Percentiles rank a stretch among this genome's conserved stretches.
These are phyloP conservation scores for Hydractinia symbiolongicarpus DNA, from an alignment of 30 jellyfish, hydroid and myxozoan species.

Conservation along the genomic window DNA sequence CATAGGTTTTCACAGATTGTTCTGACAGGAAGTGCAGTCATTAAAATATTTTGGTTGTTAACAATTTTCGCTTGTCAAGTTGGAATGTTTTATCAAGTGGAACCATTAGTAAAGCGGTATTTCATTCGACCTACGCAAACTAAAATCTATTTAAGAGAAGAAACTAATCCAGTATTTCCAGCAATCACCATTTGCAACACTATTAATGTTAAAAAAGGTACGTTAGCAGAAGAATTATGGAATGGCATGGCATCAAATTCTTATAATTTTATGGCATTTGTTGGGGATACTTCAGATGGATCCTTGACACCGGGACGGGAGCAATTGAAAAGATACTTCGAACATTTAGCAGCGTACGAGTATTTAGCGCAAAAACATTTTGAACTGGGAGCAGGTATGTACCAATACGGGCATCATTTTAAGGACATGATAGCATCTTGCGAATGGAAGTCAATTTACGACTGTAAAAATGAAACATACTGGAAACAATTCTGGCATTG, in stretches of 20 bases:
- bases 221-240: neutral
- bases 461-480: neutral
- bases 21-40: neutral
- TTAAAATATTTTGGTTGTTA: neutral
- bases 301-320: no score
- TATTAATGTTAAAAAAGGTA: neutral
- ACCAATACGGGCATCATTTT: neutral
- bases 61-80: neutral
- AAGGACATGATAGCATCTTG: neutral
- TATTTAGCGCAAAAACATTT: no score
- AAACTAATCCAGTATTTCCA: neutral
- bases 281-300: no score
- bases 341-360: no score
- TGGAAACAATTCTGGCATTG: conserved; percentile 22
- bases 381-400: neutral
- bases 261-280: no score
- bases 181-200: conserved; percentile 14
- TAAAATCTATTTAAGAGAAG: neutral
- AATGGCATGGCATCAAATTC: no score
- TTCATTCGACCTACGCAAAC: conserved; percentile 8
- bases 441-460: neutral
- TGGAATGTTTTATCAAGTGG: neutral
- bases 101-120: neutral
- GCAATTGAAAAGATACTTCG: no score
- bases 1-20: conserved; percentile 11